Conservation (phyloP, 2,797 vertebrate genomes). For the Amblyopsis hoosieri region DNA sequence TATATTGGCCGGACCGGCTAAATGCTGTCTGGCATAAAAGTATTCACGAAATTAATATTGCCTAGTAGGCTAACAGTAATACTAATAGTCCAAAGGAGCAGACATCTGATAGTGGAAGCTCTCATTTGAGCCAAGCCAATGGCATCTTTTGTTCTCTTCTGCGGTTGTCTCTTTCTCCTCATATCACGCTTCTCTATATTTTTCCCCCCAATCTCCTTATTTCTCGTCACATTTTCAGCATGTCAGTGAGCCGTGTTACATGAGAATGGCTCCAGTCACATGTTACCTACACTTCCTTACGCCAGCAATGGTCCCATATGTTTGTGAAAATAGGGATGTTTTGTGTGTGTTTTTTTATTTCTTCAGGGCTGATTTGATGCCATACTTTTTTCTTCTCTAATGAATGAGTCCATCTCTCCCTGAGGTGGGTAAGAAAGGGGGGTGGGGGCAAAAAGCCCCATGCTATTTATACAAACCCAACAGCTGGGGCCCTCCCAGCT, state of each 20-base stretch:
- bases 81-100: too few relatives aligned
- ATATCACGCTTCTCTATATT: not conserved
- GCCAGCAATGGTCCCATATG: slow-evolving; percentile 80
- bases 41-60: slow-evolving; percentile 30
- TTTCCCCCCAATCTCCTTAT: not conserved
- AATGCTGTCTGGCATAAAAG: slow-evolving; percentile 49
- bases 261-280: slow-evolving; percentile 72
- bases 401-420: slow-evolving; percentile 76
- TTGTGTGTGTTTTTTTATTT: slow-evolving; percentile 68
- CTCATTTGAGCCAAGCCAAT: too few relatives aligned
- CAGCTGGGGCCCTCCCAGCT: slow-evolving; percentile 84
- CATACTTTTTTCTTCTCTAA: slow-evolving; percentile 60
- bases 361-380: slow-evolving; percentile 78
- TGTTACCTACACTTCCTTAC: slow-evolving; percentile 68
- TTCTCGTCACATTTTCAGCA: slow-evolving; percentile 41
- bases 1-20: too few relatives aligned
- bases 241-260: slow-evolving; percentile 60
- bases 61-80: too few relatives aligned
- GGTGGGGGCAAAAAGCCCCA: slow-evolving; percentile 70
- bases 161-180: not conserved
- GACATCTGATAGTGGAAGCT: too few relatives aligned
- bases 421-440: slow-evolving; percentile 36
- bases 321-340: slow-evolving; percentile 80
- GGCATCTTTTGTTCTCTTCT: too few relatives aligned
- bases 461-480: slow-evolving; percentile 84